phyloP scores from a whole-genome alignment of 2,113 vertebrate species.

The Genyomyrus donnyi region DNA sequence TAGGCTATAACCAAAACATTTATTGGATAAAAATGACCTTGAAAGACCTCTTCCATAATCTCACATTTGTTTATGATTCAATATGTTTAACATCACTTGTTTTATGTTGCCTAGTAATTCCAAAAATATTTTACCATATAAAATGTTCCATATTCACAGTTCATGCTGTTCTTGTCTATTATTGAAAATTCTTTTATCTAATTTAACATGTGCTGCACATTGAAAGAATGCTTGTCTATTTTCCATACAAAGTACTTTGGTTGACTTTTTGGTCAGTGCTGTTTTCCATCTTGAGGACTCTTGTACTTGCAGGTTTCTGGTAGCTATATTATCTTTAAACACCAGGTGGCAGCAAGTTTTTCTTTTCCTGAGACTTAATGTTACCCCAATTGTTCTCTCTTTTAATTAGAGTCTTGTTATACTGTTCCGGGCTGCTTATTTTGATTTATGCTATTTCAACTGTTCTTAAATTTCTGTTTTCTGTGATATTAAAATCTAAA shows the following conservation, averaged over 20 bases:
- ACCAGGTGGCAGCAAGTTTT: background rate
- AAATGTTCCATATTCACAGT: background rate
- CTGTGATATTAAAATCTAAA: background rate
- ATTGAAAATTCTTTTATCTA: background rate
- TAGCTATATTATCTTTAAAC: background rate
- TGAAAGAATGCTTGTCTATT: background rate
- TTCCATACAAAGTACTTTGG: background rate
- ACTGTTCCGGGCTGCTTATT: background rate
- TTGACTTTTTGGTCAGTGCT: background rate
- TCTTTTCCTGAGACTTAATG: background rate
- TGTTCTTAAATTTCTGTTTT: background rate
- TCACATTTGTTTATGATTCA: background rate
- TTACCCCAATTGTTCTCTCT: background rate
- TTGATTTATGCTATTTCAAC: background rate
- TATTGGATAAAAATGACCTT: background rate
- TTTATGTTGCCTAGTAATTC: background rate
- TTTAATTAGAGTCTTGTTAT: background rate
- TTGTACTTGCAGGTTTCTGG: background rate
- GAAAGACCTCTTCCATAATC: background rate
- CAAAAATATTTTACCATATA: background rate
- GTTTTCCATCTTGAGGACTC: background rate
- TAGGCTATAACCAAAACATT: background rate
- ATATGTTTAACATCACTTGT: background rate
- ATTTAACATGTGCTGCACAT: background rate
- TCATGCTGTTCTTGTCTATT: background rate